Evolutionary conservation across 2,888 invertebrate species (phyloP), one percentile per base, ranked within the genome.

Genomic region (Miltochrista miniata): DNA sequence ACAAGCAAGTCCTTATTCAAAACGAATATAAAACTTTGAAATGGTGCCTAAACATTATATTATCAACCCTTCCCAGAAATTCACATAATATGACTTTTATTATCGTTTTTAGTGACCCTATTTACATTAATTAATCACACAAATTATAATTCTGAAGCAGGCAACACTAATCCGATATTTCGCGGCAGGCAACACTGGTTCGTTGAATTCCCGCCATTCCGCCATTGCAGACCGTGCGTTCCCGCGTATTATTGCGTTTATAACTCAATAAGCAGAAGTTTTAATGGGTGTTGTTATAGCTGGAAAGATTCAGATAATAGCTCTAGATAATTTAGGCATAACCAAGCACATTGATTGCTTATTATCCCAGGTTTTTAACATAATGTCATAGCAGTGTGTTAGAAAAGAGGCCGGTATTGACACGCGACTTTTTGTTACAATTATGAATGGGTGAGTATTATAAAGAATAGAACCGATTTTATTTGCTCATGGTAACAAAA

Each of bases 201-300:
- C 76, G 67, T 51, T 64, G 77, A 77, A 82, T 76, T 74, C 73
- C 57, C 53, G 64, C 50, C 15, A 40, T 40, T 45, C 14, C 31
- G 30, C 9, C 15, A 40, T 40, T 45, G 14, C 31, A 31, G 10
- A 7, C 30, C 37, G 24, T 30, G 35, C 18, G 18, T 24, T 24
- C 18, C 18, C 40, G 33, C 59, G 65, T 72, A 72, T 76, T 74
- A 45, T 45, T 35, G 36, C n/a, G 14, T 36, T 45, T 45, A 79
- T 80, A 78, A 75, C 70, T 76, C 70, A 67, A 78, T 74, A 74
- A 59, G 39, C 51, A 61, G 64, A 60, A 64, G 49, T 48, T 53
- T 52, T 46, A 59, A 59, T 31, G 47, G 51, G 51, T 49, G 10
- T 33, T 45, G 51, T 62, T 62, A 48, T 45, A 40, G 47, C 45